phyloP scores from a whole-genome alignment of 2,113 vertebrate species.

The Oreochromis tanganicae region DNA sequence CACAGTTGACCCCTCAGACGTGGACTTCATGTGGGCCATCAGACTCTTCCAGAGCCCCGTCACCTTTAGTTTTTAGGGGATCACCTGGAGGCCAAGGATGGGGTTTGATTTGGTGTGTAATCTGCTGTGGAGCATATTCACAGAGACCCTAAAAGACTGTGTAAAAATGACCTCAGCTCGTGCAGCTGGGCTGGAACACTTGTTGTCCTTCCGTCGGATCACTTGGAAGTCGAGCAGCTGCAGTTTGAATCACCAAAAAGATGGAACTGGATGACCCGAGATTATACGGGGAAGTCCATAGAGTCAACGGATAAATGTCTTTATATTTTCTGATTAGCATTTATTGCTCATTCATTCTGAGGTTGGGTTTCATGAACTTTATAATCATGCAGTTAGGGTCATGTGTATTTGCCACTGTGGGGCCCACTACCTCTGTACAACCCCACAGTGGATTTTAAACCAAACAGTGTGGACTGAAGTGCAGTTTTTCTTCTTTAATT shows the following conservation, averaged over 20 bases:
- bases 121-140: neutral
- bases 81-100: neutral
- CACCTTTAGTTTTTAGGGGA: neutral
- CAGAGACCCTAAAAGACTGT: neutral
- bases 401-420: neutral
- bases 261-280: neutral
- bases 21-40: neutral
- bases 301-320: neutral
- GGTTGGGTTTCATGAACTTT: neutral
- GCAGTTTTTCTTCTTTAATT: neutral
- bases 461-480: neutral
- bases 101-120: neutral
- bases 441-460: neutral
- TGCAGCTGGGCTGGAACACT: neutral
- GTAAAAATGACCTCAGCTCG: neutral
- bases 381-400: neutral
- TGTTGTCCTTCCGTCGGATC: neutral
- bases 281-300: neutral
- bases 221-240: neutral
- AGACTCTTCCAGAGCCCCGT: neutral
- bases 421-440: neutral
- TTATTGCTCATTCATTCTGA: neutral
- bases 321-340: neutral
- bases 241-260: neutral
- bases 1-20: rapidly evolving